Conservation (phyloP, 1,140 invertebrate genomes). For the Leptopilina boulardi region DNA sequence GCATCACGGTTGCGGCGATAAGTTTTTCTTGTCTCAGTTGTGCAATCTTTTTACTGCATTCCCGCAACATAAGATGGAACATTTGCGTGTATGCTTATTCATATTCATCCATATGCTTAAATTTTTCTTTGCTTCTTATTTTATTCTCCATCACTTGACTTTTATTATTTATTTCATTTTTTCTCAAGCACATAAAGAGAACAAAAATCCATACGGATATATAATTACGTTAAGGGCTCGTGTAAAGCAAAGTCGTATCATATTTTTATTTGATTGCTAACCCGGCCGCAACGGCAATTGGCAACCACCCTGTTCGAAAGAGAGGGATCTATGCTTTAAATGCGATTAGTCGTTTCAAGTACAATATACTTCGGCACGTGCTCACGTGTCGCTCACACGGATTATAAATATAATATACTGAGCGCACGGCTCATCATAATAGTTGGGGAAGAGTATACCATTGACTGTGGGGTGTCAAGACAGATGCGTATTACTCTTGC, state of each 20-base stretch:
- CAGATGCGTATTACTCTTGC: neutral
- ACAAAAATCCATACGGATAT: neutral
- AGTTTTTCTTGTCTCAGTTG: slow-evolving; percentile 52
- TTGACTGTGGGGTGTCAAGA: slow-evolving; percentile 34
- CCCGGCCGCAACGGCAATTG: slow-evolving; percentile 44
- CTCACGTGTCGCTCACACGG: slow-evolving; percentile 69
- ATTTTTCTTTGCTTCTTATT: slow-evolving; percentile 43
- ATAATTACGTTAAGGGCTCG: slow-evolving; percentile 40
- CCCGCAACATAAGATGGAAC: slow-evolving; percentile 55
- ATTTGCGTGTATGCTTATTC: slow-evolving; percentile 59
- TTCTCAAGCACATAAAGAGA: neutral
- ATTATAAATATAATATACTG: slow-evolving; percentile 75
- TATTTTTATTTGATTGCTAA: slow-evolving; percentile 57
- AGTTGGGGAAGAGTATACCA: slow-evolving; percentile 47
- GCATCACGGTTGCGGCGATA: slow-evolving; percentile 52
- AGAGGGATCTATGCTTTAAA: slow-evolving; percentile 65
- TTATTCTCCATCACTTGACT: slow-evolving; percentile 49
- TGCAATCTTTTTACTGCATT: slow-evolving; percentile 66
- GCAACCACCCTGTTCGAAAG: slow-evolving; percentile 46
- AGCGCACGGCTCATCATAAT: slow-evolving; percentile 53
- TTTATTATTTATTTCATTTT: slow-evolving; percentile 21
- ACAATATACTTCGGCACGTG: slow-evolving; percentile 69
- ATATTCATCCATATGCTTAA: slow-evolving; percentile 39
- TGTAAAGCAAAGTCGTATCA: slow-evolving; percentile 34
- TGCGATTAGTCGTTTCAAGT: slow-evolving; percentile 66